phyloP scores from a whole-genome alignment of 1,140 invertebrate genomes.

The Xylocopa sonorina region DNA sequence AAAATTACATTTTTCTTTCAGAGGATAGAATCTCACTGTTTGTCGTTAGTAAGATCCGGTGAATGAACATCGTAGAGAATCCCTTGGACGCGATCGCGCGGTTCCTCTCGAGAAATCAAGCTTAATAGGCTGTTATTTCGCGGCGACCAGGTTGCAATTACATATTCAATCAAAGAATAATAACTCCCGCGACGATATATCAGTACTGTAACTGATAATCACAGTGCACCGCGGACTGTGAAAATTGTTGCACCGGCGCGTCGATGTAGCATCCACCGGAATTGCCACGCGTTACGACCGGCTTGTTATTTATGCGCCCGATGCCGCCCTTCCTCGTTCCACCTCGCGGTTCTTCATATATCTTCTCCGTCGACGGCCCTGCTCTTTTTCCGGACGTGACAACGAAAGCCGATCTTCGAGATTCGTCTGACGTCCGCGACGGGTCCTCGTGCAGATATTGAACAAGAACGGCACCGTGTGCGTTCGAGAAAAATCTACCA shows the following conservation, averaged over 20 bases:
- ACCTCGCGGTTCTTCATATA: conserved; percentile 34
- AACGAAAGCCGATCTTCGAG: conserved; percentile 14
- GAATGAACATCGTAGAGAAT: too few species aligned
- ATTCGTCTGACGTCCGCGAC: background rate
- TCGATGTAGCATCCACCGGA: conserved; percentile 27
- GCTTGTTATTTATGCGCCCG: conserved; percentile 63
- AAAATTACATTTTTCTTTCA: too few species aligned
- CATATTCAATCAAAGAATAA: conserved; percentile 75
- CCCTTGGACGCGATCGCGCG: background rate
- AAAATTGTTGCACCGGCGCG: conserved; percentile 54
- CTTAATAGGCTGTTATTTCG: conserved; percentile 74
- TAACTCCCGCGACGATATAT: conserved; percentile 67
- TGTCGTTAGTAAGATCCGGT: background rate
- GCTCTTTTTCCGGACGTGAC: background rate
- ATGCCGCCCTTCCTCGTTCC: conserved; percentile 40
- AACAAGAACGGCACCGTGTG: background rate
- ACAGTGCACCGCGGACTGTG: conserved; percentile 48
- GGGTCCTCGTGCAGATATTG: background rate
- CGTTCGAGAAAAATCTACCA: too few species aligned
- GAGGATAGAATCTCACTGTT: background rate
- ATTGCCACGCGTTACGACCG: conserved; percentile 39
- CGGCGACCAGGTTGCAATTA: conserved; percentile 68
- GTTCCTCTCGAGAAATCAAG: conserved; percentile 19
- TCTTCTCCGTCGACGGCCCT: conserved; percentile 15
- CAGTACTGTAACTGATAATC: conserved; percentile 70